Conservation (phyloP, 2,888 invertebrate species). For the Napeogenes inachia region DNA sequence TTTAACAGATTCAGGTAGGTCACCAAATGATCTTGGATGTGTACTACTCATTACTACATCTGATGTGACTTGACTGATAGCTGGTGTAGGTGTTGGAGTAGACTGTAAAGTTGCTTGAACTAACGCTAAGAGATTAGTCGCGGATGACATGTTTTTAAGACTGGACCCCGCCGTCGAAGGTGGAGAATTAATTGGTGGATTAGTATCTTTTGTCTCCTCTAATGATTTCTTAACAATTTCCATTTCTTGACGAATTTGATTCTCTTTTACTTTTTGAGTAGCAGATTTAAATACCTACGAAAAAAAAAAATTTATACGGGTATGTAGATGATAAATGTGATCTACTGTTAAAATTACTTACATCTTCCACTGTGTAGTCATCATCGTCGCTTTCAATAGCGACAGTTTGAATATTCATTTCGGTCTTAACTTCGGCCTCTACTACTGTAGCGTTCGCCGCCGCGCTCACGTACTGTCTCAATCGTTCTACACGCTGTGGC, state of each 20-base stretch:
- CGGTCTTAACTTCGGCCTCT: constrained; percentile 1
- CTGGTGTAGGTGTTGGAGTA: constrained; percentile 30
- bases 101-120: constrained; percentile 63
- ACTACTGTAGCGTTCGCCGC: constrained; percentile 39
- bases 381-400: constrained; percentile 83
- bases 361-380: constrained; percentile 90
- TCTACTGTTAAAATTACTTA: constrained; percentile 28
- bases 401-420: constrained; percentile 31
- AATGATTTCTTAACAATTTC: constrained; percentile 73
- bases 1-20: constrained; percentile 41
- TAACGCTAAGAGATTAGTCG: constrained; percentile 57
- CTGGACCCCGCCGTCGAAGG: constrained; percentile 23
- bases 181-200: constrained; percentile 21
- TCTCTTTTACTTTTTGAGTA: constrained; percentile 83
- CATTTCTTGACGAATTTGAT: constrained; percentile 76
- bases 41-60: constrained; percentile 47
- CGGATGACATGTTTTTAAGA: constrained; percentile 47
- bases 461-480: constrained; percentile 85
- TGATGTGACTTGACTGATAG: constrained; percentile 29
- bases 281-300: constrained; percentile 82
- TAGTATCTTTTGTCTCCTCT: constrained; percentile 47
- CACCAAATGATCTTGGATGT: constrained; percentile 63
- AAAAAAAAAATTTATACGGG: not conserved
- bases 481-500: constrained; percentile 85
- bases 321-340: no score